phyloP scores from a whole-genome alignment of 2,888 invertebrate genomes.

The Podabrus alpinus region DNA sequence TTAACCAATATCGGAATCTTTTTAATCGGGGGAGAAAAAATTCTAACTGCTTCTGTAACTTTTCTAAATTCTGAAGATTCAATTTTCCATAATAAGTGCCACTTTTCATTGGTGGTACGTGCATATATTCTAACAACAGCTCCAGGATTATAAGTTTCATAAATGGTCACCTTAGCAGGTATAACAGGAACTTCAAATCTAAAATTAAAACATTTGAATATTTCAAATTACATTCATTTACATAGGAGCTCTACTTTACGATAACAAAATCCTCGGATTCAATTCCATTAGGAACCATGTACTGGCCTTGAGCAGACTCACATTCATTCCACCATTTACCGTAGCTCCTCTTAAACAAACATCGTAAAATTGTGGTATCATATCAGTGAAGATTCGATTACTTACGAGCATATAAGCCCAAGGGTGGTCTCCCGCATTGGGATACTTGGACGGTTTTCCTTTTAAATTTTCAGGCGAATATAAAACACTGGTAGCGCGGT shows the following conservation, averaged over 20 bases:
- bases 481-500: conserved; percentile 83
- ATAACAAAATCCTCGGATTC: conserved; percentile 77
- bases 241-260: conserved; percentile 59
- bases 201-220: conserved; percentile 37
- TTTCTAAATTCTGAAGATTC: conserved; percentile 61
- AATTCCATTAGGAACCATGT: conserved; percentile 67
- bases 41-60: conserved; percentile 64
- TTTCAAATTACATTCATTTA: neutral
- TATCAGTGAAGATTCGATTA: conserved; percentile 20
- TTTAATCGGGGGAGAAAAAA: conserved; percentile 75
- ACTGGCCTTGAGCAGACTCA: conserved; percentile 71
- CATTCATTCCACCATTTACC: conserved; percentile 84
- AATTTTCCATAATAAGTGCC: conserved; percentile 81
- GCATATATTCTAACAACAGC: conserved; percentile 83
- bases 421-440: conserved; percentile 89
- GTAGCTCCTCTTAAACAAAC: conserved; percentile 71
- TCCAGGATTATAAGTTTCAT: conserved; percentile 87
- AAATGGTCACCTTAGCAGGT: conserved; percentile 73
- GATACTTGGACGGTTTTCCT: conserved; percentile 83
- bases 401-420: conserved; percentile 88
- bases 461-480: conserved; percentile 87
- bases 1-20: conserved; percentile 62
- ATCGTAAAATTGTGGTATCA: neutral
- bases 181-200: conserved; percentile 69
- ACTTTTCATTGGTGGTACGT: conserved; percentile 57